Conservation (phyloP, 2,888 invertebrate genomes). For the Apoda limacodes region DNA sequence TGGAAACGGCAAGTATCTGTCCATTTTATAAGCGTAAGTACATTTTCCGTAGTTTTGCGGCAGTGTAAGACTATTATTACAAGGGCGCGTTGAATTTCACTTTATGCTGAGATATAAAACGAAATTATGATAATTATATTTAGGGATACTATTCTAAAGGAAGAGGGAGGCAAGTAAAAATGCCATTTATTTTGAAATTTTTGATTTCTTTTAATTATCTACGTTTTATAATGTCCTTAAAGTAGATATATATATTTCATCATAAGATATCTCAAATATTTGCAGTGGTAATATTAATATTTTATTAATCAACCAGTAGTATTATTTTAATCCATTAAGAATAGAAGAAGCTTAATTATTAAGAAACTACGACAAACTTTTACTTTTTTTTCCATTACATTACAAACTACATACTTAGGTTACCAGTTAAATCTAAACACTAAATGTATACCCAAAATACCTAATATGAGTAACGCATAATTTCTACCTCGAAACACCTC, state of each 20-base stretch:
- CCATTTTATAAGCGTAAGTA: constrained; percentile 15
- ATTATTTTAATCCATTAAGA: constrained; percentile 68
- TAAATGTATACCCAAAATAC: constrained; percentile 70
- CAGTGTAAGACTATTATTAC: constrained; percentile 51
- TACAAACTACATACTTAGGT: constrained; percentile 69
- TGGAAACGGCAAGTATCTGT: constrained; percentile 6
- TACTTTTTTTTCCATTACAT: constrained; percentile 62
- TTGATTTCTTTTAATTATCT: constrained; percentile 72
- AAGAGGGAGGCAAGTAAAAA: constrained; percentile 46
- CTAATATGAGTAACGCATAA: constrained; percentile 69
- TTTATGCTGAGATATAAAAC: constrained; percentile 47
- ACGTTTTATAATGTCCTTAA: constrained; percentile 72
- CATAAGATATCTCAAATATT: constrained; percentile 72
- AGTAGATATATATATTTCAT: constrained; percentile 70
- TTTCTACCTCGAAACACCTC: constrained; percentile 64
- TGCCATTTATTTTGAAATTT: constrained; percentile 67
- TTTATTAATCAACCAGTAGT: constrained; percentile 69
- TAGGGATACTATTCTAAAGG: constrained; percentile 30
- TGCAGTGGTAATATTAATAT: constrained; percentile 71
- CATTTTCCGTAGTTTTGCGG: neutral
- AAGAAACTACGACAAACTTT: constrained; percentile 69
- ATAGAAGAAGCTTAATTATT: constrained; percentile 71
- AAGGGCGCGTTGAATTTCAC: constrained; percentile 8
- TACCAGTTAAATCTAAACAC: constrained; percentile 68
- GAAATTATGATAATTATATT: constrained; percentile 53